A percentile compares a stretch with the other conserved stretches of the same genome.
These are phyloP conservation scores for Synaphobranchus kaupii DNA, from an alignment of 2,797 vertebrate species.

Conservation along the genomic window DNA sequence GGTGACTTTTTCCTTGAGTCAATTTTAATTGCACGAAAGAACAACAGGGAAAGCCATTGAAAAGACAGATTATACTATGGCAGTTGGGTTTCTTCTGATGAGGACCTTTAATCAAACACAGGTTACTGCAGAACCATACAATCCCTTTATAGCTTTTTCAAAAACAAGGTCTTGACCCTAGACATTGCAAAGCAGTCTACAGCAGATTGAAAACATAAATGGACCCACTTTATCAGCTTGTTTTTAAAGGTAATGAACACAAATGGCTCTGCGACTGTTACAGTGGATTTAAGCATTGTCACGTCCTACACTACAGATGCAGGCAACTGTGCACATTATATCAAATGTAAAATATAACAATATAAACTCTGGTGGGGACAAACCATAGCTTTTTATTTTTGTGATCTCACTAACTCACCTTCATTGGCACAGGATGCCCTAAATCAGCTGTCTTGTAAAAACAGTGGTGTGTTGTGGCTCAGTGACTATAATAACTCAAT, in stretches of 20 bases:
- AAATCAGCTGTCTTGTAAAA: not conserved
- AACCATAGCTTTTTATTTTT: not conserved
- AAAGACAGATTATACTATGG: slow-evolving; percentile 46
- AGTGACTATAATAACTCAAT: not conserved
- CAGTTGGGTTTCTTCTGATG: slow-evolving; percentile 67
- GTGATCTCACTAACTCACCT: not conserved
- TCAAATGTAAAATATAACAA: not conserved
- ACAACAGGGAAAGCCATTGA: not conserved
- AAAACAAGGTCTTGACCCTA: slow-evolving; percentile 81
- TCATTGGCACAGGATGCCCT: not conserved
- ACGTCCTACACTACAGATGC: slow-evolving; percentile 44
- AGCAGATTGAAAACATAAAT: slow-evolving; percentile 83
- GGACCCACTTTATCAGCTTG: slow-evolving; percentile 70
- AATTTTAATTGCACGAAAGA: not conserved
- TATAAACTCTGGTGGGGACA: not conserved
- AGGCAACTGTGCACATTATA: slow-evolving; percentile 4
- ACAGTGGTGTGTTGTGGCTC: not conserved
- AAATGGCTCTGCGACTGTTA: slow-evolving; percentile 62
- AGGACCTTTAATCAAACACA: slow-evolving; percentile 78
- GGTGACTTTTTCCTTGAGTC: not conserved
- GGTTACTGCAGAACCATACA: slow-evolving; percentile 67
- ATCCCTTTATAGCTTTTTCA: slow-evolving; percentile 68
- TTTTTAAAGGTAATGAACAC: slow-evolving; percentile 83
- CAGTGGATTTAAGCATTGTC: slow-evolving; percentile 40
- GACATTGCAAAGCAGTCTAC: slow-evolving; percentile 79